A percentile compares a stretch with the other conserved stretches of the same genome.
Evolutionary conservation across 2,113 vertebrate genomes (phyloP).

Genomic region (Malurus melanocephalus): DNA sequence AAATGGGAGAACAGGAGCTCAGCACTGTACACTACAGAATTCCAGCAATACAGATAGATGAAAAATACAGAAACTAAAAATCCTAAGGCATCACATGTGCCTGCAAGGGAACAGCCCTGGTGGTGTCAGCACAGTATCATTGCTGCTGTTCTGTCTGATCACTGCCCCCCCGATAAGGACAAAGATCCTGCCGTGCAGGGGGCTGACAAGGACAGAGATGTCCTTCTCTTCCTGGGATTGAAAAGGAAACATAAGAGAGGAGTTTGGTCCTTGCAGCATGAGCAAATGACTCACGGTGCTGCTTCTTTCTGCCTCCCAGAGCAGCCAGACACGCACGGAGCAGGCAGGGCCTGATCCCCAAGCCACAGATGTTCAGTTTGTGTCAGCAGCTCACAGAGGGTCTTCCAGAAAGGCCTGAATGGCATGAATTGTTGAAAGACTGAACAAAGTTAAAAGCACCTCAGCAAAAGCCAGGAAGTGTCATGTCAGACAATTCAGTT

Average conservation of each 20-base stretch:
- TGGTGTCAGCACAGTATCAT: neutral
- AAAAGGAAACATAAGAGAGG: neutral
- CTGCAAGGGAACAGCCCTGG: neutral
- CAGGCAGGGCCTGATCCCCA: neutral
- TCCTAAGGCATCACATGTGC: too few relatives aligned
- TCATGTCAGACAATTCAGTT: neutral
- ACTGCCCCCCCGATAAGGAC: rapidly evolving
- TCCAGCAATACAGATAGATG: too few relatives aligned
- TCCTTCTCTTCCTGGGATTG: neutral
- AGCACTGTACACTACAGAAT: too few relatives aligned
- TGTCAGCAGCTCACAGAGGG: rapidly evolving
- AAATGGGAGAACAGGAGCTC: too few relatives aligned
- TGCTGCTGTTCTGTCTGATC: neutral
- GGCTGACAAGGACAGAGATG: neutral
- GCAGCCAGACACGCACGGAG: neutral
- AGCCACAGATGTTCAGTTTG: neutral
- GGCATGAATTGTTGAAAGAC: neutral
- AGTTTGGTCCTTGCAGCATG: neutral
- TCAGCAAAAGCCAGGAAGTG: neutral
- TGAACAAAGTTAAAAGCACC: neutral
- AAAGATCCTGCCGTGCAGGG: neutral
- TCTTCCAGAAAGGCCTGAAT: neutral
- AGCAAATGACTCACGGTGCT: neutral
- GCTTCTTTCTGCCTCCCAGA: neutral
- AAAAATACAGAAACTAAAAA: too few relatives aligned